Base-by-base conservation (phyloP, 2,888 invertebrate species). In the Ophion ellenae region DNA sequence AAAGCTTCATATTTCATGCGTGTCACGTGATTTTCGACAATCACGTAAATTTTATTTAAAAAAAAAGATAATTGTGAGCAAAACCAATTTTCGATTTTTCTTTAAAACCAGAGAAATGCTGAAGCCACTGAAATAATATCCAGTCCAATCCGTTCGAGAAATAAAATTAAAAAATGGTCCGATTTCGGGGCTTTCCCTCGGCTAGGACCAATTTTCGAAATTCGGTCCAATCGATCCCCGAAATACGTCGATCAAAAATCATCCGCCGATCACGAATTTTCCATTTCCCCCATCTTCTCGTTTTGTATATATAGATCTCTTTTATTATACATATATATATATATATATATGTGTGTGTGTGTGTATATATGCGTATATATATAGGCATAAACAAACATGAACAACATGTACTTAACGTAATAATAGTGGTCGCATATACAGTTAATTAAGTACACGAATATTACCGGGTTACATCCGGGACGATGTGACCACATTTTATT, bases 351-450 rank as follows among this genome's bases (percentile, higher is more conserved):
- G 61, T 73, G 64, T 66, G 32, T 63, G 45, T 64, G 24, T 69
- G 40, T 75, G 47, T 73, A 59, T 73, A 76, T 66, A 80, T 63
- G 77, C 81, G 53, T 71, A 76, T 76, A 79, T 85, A 74, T 87
- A 85, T 88, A 83, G 86, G 88, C 90, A 87, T 91, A 87, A 90
- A 92, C 90, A 92, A 91, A 90, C 90, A 90, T 91, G 89, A 92
- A 92, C 92, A 91, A 92, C 90, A 90, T 90, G 90, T 90, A 91
- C 88, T 91, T 87, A 86, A 90, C 87, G 85, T 87, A 90, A 89
- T 87, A 79, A 75, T 87, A 87, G 89, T 88, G 88, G 88, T 86
- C 86, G 87, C 89, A 89, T 89, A 86, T 87, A 89, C 80, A 86
- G 81, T 88, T 85, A 90, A 84, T 90, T 90, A 91, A 91, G 90